Percentiles rank a stretch among this genome's conserved stretches.
These are phyloP conservation scores for Apodemus agrarius DNA, from an alignment of 2,797 vertebrate species.

Conservation along the genomic window DNA sequence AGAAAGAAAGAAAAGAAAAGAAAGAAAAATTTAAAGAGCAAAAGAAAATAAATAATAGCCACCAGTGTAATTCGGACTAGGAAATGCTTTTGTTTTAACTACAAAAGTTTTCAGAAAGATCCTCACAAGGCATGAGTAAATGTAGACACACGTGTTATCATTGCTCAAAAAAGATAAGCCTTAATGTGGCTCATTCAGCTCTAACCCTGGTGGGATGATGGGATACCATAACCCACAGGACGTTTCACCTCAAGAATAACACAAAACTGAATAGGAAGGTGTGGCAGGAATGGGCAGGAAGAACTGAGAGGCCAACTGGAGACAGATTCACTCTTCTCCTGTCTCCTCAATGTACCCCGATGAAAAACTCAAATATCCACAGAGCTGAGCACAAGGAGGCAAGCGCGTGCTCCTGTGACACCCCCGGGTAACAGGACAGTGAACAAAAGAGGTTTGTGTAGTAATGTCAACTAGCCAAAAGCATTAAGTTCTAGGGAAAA, in stretches of 20 bases:
- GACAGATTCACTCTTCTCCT: background rate
- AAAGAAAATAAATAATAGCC: background rate
- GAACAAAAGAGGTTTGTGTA: background rate
- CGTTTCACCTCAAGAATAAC: background rate
- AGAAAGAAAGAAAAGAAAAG: background rate
- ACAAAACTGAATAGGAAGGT: background rate
- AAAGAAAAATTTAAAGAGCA: background rate
- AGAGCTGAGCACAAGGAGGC: background rate
- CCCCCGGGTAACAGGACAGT: background rate
- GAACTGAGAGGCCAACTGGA: background rate
- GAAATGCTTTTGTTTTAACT: background rate
- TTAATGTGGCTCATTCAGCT: background rate
- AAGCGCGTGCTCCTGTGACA: fast-evolving
- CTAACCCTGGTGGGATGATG: background rate
- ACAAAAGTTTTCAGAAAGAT: background rate
- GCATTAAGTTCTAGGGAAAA: background rate
- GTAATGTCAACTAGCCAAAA: background rate
- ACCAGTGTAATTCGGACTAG: background rate
- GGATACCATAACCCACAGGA: background rate
- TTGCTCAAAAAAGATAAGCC: background rate
- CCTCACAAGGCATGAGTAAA: background rate
- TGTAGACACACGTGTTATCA: background rate
- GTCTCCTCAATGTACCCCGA: background rate
- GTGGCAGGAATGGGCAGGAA: background rate
- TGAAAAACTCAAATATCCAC: background rate